These are phyloP conservation scores for Spondyliosoma cantharus DNA, from an alignment of 2,797 vertebrate species.

Conservation along the genomic window DNA sequence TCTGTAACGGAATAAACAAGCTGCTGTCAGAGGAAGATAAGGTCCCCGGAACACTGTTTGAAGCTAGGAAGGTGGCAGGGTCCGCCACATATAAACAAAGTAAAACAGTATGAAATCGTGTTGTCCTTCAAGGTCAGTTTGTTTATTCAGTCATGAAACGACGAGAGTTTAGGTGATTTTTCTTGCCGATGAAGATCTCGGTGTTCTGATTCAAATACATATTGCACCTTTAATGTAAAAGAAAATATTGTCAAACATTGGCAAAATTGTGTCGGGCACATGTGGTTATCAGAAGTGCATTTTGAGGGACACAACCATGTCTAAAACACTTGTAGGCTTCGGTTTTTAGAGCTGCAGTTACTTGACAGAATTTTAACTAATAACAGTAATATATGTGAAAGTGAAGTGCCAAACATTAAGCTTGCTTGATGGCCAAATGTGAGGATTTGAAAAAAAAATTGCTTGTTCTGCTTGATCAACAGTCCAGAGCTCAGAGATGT, in stretches of 20 bases:
- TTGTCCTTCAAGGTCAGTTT: too few species aligned
- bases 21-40: too few species aligned
- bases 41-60: too few species aligned
- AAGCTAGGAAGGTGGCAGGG: too few species aligned
- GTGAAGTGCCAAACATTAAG: neutral
- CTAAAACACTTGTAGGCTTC: neutral
- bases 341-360: neutral
- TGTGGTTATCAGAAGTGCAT: neutral
- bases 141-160: too few species aligned
- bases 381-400: neutral
- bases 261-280: neutral
- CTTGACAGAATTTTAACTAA: neutral
- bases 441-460: neutral
- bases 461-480: neutral
- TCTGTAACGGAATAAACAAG: too few species aligned
- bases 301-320: neutral
- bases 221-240: neutral
- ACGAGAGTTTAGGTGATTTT: too few species aligned
- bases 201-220: too few species aligned
- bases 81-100: too few species aligned
- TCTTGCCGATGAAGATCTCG: too few species aligned
- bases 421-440: neutral
- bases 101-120: too few species aligned
- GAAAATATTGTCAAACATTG: neutral
- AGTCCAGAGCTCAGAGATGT: neutral